phyloP scores from a whole-genome alignment of 1,140 invertebrate genomes.

The Pseudobourletiella spinata region DNA sequence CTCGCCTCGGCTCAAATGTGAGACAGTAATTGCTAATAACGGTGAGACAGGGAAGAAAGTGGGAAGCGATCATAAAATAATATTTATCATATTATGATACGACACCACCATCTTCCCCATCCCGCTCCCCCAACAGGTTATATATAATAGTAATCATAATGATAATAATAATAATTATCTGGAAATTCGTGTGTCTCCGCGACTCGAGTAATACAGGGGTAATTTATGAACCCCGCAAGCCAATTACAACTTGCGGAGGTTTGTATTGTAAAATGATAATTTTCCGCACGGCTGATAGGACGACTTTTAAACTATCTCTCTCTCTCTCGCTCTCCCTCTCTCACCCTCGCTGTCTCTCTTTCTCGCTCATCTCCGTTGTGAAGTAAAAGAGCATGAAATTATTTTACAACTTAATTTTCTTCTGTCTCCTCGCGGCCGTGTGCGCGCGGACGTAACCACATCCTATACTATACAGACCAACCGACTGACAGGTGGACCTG shows the following conservation, averaged over 20 bases:
- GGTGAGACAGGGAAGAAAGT: not conserved
- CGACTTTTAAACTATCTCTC: not conserved
- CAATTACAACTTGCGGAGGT: conserved; percentile 4
- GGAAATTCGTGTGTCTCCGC: too few species aligned
- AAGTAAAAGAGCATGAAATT: conserved; percentile 14
- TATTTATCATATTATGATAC: conserved; percentile 7
- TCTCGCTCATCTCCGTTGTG: not conserved
- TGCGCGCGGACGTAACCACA: too few species aligned
- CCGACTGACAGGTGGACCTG: too few species aligned
- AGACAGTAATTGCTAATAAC: too few species aligned
- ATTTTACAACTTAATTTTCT: conserved; percentile 15
- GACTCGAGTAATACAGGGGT: not conserved
- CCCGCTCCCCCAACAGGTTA: not conserved
- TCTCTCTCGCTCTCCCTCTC: not conserved
- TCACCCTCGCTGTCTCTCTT: not conserved
- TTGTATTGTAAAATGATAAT: conserved; percentile 16
- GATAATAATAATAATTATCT: too few species aligned
- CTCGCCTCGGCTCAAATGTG: too few species aligned
- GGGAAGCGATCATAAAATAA: not conserved
- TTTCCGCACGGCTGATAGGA: conserved; percentile 4
- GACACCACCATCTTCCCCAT: too few species aligned
- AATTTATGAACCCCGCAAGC: conserved; percentile 12
- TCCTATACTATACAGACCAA: too few species aligned
- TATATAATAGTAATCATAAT: too few species aligned
- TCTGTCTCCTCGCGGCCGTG: not conserved